phyloP scores from a whole-genome alignment of 2,797 vertebrate species.

The Huso huso region DNA sequence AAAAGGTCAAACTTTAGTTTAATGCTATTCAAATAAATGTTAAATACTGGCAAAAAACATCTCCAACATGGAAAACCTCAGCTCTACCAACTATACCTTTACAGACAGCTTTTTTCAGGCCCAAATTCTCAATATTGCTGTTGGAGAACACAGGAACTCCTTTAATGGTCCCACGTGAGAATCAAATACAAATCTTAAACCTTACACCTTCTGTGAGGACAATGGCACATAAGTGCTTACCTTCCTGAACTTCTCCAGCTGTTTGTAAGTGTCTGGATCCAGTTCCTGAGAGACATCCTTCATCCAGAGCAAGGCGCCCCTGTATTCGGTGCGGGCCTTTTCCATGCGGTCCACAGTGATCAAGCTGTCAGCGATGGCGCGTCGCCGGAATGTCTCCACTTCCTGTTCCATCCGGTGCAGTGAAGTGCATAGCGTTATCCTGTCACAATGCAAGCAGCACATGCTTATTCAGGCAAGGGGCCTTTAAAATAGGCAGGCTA shows the following conservation, averaged over 20 bases:
- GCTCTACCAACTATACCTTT: too few relatives aligned
- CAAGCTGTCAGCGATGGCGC: slow-evolving; percentile 66
- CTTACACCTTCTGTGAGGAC: background rate
- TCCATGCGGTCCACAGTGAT: slow-evolving; percentile 74
- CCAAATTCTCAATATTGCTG: too few relatives aligned
- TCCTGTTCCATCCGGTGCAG: slow-evolving; percentile 73
- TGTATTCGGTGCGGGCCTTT: slow-evolving; percentile 68
- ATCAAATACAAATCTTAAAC: background rate
- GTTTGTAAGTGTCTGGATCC: slow-evolving; percentile 77
- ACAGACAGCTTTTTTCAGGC: too few relatives aligned
- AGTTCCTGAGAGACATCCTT: slow-evolving; percentile 74
- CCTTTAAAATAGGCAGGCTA: too few relatives aligned
- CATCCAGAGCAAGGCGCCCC: slow-evolving; percentile 73
- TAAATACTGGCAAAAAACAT: too few relatives aligned
- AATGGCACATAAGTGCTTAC: slow-evolving; percentile 28
- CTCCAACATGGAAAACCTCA: too few relatives aligned
- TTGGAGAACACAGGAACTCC: too few relatives aligned
- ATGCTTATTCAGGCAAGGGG: background rate
- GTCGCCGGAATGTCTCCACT: slow-evolving; percentile 68
- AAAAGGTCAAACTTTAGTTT: too few relatives aligned
- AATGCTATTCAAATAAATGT: too few relatives aligned
- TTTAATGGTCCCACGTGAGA: too few relatives aligned
- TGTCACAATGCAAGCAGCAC: slow-evolving; percentile 29
- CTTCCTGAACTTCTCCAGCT: slow-evolving; percentile 80
- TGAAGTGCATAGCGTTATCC: slow-evolving; percentile 63